Base-by-base conservation (phyloP, 1,140 invertebrate genomes). In the Meloidogyne hapla region DNA sequence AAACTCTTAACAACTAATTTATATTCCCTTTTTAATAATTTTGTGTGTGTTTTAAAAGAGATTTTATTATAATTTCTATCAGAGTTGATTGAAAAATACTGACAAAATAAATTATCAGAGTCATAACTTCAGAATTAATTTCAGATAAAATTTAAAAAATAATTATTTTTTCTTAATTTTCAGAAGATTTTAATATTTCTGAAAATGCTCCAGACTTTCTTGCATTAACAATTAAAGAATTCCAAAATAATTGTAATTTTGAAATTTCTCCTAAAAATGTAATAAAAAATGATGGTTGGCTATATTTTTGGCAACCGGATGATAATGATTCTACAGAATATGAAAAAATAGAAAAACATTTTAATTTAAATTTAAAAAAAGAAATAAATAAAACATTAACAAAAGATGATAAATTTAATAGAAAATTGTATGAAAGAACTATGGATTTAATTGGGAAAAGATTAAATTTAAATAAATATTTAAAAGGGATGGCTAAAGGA, bases 381-480 rank as follows among this genome's bases (percentile, higher is more conserved):
- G 48, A 56, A 56, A 5, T 56, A 56, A 56, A 56, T n/a, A 56
- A 56, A 56, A n/a, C 18, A n/a, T 56, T 56, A 8, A 56, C 18
- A 56, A 56, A 56, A 56, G 48, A 56, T 56, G 48, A 56, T 56
- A 56, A 56, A n/a, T 56, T 56, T 56, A 1, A 5, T 5, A 56
- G 18, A 21, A 56, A 56, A 56, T 6, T 6, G 6, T n/a, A 5
- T 1, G 48, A 56, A 56, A 56, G 48, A n/a, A n/a, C n/a, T 8
- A 56, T n/a, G n/a, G 48, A 56, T 56, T n/a, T 56, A n/a, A 8
- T 56, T n/a, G 6, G 48, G n/a, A 56, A 6, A 56, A n/a, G 48
- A n/a, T 56, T 56, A 56, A 56, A 56, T 56, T 56, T 56, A 56
- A 56, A n/a, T n/a, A 56, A 56, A 21, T 56, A 56, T 56, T n/a